phyloP scores from a whole-genome alignment of 2,113 vertebrate species.

The Mixornis gularis region DNA sequence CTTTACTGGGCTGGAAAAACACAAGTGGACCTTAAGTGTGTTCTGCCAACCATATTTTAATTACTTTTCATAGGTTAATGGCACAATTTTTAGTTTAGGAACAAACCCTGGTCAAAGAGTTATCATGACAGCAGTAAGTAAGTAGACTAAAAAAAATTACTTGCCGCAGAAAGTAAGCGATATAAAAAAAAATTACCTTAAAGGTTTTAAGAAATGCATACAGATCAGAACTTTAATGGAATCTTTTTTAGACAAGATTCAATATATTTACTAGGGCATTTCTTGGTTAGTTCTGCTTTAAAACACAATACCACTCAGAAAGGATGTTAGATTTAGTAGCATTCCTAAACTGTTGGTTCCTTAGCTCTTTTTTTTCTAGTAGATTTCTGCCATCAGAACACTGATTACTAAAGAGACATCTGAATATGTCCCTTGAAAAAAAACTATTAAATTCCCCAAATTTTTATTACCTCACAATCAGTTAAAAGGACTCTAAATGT shows the following conservation, averaged over 20 bases:
- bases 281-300: not conserved
- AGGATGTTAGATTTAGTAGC: not conserved
- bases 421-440: not conserved
- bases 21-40: not conserved
- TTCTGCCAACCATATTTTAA: rapidly evolving
- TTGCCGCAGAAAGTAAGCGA: not conserved
- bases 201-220: not conserved
- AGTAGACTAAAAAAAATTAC: not conserved
- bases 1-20: not conserved
- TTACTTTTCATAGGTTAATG: not conserved
- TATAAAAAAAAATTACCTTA: not conserved
- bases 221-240: not conserved
- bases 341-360: not conserved
- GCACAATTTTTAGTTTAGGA: not conserved
- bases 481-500: not conserved
- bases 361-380: not conserved
- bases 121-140: not conserved
- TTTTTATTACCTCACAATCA: not conserved
- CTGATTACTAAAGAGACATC: not conserved
- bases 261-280: not conserved
- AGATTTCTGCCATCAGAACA: not conserved
- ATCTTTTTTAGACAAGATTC: not conserved
- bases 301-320: not conserved
- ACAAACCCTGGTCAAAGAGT: not conserved
- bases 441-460: not conserved